Evolutionary conservation across 2,888 invertebrate species (phyloP).

Genomic region (Prosopocoilus inquinatus): DNA sequence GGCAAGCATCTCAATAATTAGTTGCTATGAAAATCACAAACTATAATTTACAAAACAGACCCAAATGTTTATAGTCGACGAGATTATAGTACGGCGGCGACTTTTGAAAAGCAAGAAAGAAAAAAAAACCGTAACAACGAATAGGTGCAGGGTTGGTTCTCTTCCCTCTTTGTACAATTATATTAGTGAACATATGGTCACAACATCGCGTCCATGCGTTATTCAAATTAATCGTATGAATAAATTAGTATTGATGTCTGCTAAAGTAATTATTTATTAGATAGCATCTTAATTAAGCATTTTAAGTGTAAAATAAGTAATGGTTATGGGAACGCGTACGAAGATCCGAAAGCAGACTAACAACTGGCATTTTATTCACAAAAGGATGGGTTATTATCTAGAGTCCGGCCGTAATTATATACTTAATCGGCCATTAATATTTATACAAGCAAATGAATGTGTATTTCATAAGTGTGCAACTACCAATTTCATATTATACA

Average conservation of each 20-base stretch:
- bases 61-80: too few relatives aligned
- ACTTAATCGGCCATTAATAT: background rate
- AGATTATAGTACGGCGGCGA: too few relatives aligned
- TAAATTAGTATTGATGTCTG: conserved; percentile 1
- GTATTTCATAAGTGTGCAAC: background rate
- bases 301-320: conserved; percentile 3
- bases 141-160: too few relatives aligned
- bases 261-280: background rate
- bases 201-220: background rate
- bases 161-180: too few relatives aligned
- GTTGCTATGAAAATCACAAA: too few relatives aligned
- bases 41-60: too few relatives aligned
- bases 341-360: background rate
- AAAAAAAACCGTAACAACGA: too few relatives aligned
- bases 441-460: background rate
- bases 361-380: background rate
- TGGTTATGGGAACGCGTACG: background rate
- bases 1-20: too few relatives aligned
- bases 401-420: background rate
- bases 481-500: background rate
- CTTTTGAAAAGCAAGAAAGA: too few relatives aligned
- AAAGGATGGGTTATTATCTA: conserved; percentile 1
- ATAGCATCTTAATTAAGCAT: conserved; percentile 1
- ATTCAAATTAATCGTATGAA: background rate
- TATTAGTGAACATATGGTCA: too few relatives aligned